These are phyloP conservation scores for Thecophora atra DNA, from an alignment of 2,888 invertebrate species.

Conservation along the genomic window DNA sequence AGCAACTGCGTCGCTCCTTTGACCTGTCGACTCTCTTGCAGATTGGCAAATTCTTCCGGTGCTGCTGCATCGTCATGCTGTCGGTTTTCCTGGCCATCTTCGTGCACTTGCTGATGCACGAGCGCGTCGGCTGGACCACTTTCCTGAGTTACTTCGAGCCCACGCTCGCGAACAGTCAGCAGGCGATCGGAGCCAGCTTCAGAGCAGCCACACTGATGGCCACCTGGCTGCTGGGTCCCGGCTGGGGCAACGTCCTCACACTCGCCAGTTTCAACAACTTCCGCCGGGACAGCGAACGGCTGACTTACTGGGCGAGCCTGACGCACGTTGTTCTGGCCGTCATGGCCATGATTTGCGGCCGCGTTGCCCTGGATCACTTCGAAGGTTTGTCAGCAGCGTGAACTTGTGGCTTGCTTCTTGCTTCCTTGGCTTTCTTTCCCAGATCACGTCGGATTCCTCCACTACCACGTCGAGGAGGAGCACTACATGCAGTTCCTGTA, in stretches of 20 bases:
- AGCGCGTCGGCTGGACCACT: conserved; percentile 46
- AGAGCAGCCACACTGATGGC: conserved; percentile 54
- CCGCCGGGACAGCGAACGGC: conserved; percentile 73
- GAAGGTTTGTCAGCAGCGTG: conserved; percentile 49
- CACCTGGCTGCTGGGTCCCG: conserved; percentile 82
- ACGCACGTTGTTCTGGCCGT: conserved; percentile 56
- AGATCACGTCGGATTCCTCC: conserved; percentile 59
- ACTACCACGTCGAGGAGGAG: conserved; percentile 56
- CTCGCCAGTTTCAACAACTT: conserved; percentile 86
- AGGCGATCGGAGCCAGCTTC: conserved; percentile 41
- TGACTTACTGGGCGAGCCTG: conserved; percentile 56
- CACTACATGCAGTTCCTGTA: conserved; percentile 60
- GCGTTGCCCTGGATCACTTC: conserved; percentile 61
- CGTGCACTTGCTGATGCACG: conserved; percentile 51
- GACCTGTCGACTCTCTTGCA: conserved; percentile 40
- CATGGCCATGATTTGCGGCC: conserved; percentile 54
- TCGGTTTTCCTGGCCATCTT: conserved; percentile 55
- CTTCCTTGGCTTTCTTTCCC: conserved; percentile 4
- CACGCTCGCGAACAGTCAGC: conserved; percentile 45
- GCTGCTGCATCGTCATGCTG: conserved; percentile 55
- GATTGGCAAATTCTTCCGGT: conserved; percentile 61
- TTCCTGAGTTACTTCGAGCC: conserved; percentile 50
- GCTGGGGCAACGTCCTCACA: conserved; percentile 84
- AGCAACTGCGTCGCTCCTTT: not conserved
- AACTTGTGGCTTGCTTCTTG: not conserved